phyloP scores from a whole-genome alignment of 2,797 vertebrate species.

The Sternarchorhynchus goeldii region DNA sequence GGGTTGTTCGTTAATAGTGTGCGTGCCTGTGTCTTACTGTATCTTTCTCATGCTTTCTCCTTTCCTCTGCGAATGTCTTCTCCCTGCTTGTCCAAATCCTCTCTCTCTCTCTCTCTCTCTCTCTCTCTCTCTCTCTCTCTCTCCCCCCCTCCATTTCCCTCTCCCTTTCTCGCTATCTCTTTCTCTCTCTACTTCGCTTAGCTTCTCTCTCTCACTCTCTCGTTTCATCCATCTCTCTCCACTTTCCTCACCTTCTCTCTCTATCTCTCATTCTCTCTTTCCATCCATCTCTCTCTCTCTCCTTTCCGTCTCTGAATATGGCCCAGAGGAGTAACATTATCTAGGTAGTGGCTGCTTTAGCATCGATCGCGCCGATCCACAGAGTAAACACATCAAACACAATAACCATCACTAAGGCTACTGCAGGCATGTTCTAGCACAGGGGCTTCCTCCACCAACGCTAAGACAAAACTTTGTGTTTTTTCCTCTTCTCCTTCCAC shows the following conservation, averaged over 20 bases:
- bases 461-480: not conserved
- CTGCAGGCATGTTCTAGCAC: not conserved
- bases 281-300: not conserved
- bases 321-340: not conserved
- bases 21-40: not conserved
- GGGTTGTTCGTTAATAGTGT: not conserved
- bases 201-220: not conserved
- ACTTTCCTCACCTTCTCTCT: not conserved
- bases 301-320: conserved; percentile 6
- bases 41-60: not conserved
- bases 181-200: conserved; percentile 13
- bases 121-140: conserved; percentile 2
- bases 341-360: not conserved
- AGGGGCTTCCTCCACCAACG: too few species aligned
- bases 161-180: not conserved
- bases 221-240: not conserved
- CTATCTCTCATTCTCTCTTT: not conserved
- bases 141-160: not conserved
- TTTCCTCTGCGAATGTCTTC: too few species aligned
- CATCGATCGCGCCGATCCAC: conserved; percentile 26
- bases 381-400: conserved; percentile 17
- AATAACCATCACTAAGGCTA: conserved; percentile 19
- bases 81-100: too few species aligned
- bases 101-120: not conserved
- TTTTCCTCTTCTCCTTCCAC: too few species aligned